Percentiles rank a stretch among this genome's conserved stretches.
Conservation (phyloP, 2,888 invertebrate species). For the Dione juno region DNA sequence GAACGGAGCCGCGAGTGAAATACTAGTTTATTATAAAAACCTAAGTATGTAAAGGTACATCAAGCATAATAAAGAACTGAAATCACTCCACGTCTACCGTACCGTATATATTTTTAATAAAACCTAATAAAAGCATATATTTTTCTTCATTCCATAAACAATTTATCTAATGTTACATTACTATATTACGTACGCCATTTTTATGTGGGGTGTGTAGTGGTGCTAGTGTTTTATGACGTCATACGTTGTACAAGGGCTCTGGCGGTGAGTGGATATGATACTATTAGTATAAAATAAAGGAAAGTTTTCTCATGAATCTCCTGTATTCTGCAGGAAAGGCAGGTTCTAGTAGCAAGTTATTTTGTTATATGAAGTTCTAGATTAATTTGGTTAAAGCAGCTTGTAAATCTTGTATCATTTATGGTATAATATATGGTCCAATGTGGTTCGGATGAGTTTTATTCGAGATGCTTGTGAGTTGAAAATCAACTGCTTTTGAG, state of each 20-base stretch:
- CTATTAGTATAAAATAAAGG: constrained; percentile 12
- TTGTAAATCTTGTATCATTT: no score
- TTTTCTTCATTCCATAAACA: constrained; percentile 11
- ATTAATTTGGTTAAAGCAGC: no score
- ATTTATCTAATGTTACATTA: constrained; percentile 29
- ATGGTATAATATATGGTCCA: no score
- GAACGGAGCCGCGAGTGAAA: no score
- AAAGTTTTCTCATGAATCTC: constrained; percentile 13
- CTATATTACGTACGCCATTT: constrained; percentile 19
- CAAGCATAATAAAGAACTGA: background rate
- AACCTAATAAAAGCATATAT: constrained; percentile 1
- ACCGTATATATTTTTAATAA: background rate
- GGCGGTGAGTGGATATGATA: constrained; percentile 17
- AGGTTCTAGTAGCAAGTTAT: background rate
- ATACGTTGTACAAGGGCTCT: constrained; percentile 25
- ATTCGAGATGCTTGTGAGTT: no score
- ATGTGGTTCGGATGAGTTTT: no score
- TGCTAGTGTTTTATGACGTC: constrained; percentile 28
- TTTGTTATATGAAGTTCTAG: background rate
- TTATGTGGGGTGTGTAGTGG: constrained; percentile 11
- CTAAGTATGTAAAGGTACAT: background rate
- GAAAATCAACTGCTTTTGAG: no score
- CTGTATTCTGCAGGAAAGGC: background rate
- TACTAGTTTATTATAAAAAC: no score
- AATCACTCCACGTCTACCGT: background rate